These are phyloP conservation scores for Nesidiocoris tenuis DNA, from an alignment of 2,888 invertebrate genomes.

Conservation along the genomic window DNA sequence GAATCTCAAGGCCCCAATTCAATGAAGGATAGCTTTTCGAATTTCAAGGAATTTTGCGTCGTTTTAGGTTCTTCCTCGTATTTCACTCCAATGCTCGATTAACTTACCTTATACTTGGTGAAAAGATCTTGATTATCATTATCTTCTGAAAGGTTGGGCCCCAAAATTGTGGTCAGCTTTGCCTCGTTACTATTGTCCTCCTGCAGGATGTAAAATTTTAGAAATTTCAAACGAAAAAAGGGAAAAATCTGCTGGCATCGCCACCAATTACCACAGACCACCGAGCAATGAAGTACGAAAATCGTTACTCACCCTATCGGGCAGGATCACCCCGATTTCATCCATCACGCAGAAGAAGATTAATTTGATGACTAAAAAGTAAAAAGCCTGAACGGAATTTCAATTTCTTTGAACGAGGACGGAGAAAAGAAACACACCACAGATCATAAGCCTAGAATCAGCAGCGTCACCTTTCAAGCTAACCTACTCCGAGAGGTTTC, in stretches of 20 bases:
- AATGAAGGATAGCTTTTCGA: no score
- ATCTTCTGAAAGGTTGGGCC: conserved; percentile 66
- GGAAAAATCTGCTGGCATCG: not conserved
- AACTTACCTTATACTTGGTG: conserved; percentile 89
- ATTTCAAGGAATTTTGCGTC: no score
- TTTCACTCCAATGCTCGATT: no score
- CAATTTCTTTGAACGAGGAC: no score
- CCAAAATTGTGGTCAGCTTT: conserved; percentile 61
- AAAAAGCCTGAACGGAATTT: no score
- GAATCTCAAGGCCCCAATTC: no score
- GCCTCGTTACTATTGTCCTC: conserved; percentile 53
- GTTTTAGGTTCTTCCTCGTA: no score
- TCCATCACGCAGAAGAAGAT: conserved; percentile 62
- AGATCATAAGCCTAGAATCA: no score
- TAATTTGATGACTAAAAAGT: no score
- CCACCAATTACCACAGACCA: not conserved
- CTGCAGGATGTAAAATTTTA: conserved; percentile 46
- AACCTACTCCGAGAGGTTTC: no score
- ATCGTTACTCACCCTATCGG: conserved; percentile 68
- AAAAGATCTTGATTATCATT: conserved; percentile 90
- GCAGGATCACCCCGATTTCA: conserved; percentile 75
- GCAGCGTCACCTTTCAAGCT: no score
- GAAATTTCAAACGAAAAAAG: not conserved
- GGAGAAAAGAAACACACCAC: no score
- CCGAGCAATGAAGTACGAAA: not conserved